Conservation (phyloP, 2,113 vertebrate genomes). For the Petaurus breviceps region DNA sequence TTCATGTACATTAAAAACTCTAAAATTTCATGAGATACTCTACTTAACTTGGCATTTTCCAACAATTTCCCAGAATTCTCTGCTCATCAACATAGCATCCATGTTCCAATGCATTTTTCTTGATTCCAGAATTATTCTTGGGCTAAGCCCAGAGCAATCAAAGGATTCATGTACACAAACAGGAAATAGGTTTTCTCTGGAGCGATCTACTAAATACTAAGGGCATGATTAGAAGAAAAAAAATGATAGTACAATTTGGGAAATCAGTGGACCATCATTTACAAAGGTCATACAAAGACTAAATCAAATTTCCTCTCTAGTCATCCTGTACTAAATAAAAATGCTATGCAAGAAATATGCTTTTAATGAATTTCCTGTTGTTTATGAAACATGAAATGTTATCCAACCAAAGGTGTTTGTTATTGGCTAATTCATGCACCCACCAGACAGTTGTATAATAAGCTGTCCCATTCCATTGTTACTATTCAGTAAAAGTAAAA, state of each 20-base stretch:
- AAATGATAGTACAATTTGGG: not conserved
- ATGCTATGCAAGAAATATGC: not conserved
- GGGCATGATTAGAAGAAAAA: not conserved
- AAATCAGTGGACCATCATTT: not conserved
- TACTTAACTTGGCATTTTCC: not conserved
- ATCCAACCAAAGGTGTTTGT: not conserved
- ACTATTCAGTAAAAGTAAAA: not conserved
- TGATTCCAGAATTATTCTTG: not conserved
- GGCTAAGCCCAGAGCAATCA: not conserved
- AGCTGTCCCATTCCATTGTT: not conserved
- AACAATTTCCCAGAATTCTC: not conserved
- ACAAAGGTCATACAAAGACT: not conserved
- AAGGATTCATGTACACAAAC: not conserved
- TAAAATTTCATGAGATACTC: not conserved
- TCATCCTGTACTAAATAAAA: not conserved
- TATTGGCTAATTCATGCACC: not conserved
- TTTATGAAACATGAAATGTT: not conserved
- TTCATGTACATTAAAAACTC: not conserved
- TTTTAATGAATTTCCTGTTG: not conserved
- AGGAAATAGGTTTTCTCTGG: not conserved
- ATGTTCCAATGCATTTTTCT: not conserved
- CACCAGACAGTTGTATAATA: not conserved
- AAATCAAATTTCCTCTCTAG: not conserved
- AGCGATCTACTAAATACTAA: not conserved
- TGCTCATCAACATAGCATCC: not conserved